Evolutionary conservation across 2,797 vertebrate genomes (phyloP).

Genomic region (Myotis planiceps): DNA sequence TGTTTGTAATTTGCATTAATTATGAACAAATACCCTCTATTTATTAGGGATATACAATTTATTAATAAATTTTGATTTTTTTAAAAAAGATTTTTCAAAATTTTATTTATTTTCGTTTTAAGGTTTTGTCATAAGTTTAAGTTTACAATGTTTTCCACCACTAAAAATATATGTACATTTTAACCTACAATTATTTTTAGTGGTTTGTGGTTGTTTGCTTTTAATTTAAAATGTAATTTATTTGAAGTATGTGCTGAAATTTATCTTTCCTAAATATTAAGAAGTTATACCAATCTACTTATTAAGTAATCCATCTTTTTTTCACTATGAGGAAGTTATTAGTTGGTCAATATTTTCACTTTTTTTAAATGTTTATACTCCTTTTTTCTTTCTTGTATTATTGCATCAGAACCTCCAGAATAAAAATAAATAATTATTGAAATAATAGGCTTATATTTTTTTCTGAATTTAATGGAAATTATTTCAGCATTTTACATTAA

Average conservation of each 20-base stretch:
- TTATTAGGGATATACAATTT: neutral
- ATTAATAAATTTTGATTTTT: neutral
- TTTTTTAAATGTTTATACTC: neutral
- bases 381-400: neutral
- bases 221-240: neutral
- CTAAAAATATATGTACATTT: neutral
- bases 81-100: neutral
- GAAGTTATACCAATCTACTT: neutral
- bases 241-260: neutral
- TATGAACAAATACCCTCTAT: neutral
- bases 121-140: neutral
- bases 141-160: neutral
- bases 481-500: neutral
- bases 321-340: neutral
- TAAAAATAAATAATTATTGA: constrained; percentile 28
- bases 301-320: neutral
- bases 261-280: neutral
- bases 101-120: neutral
- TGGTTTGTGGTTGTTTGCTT: neutral
- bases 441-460: neutral
- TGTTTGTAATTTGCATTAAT: neutral
- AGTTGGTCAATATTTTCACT: neutral
- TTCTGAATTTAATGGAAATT: neutral
- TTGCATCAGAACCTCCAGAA: neutral
- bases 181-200: neutral